These are phyloP conservation scores for Kradibia gibbosae DNA, from an alignment of 1,140 invertebrate species.

Conservation along the genomic window DNA sequence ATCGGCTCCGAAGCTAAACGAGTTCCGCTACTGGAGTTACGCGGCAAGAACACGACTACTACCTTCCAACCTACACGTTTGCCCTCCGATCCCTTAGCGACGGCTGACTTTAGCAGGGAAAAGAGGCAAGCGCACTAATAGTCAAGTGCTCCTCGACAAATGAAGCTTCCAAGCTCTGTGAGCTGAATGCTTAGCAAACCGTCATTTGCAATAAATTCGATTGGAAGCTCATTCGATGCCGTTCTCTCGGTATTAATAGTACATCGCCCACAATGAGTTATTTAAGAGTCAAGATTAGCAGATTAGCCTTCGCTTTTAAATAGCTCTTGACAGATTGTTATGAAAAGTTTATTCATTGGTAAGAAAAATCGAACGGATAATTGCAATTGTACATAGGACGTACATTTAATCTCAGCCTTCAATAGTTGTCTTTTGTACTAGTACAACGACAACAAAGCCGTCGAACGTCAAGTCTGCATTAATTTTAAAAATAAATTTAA, in stretches of 20 bases:
- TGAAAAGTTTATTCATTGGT: background rate
- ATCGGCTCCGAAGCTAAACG: conserved; percentile 18
- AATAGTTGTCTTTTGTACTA: too few species aligned
- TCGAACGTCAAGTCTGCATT: too few species aligned
- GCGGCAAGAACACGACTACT: conserved; percentile 8
- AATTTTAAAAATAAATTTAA: too few species aligned
- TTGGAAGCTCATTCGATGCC: background rate
- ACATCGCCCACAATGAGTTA: background rate
- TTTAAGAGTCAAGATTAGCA: background rate
- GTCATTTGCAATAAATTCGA: background rate
- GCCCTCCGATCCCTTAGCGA: background rate
- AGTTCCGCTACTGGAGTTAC: conserved; percentile 42
- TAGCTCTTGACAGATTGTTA: background rate
- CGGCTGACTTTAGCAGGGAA: background rate
- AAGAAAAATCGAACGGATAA: too few species aligned
- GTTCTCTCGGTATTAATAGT: too few species aligned
- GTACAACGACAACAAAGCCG: too few species aligned
- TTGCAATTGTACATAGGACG: too few species aligned
- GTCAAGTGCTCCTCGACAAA: conserved; percentile 5
- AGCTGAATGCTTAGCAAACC: too few species aligned
- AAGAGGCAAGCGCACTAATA: background rate
- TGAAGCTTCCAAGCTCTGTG: background rate
- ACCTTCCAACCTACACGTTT: background rate
- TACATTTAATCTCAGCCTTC: too few species aligned
- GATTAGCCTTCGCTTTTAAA: background rate